phyloP scores from a whole-genome alignment of 2,888 invertebrate genomes.

The Xestia c-nigrum region DNA sequence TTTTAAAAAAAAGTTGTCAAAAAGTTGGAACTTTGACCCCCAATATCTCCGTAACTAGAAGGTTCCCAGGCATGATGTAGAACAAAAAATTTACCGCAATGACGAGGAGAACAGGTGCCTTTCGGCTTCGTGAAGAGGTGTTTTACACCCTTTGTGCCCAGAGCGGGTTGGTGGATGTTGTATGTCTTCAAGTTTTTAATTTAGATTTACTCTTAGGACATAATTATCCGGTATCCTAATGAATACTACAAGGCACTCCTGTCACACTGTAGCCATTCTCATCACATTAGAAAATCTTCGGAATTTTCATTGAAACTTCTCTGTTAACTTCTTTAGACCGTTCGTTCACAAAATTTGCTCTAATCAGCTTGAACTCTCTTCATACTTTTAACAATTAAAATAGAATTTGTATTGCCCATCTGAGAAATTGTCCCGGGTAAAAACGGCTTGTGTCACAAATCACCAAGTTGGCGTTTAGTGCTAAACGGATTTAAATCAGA shows the following conservation, averaged over 20 bases:
- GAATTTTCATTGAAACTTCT: background rate
- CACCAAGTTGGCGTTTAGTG: too few species aligned
- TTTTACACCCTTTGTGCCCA: too few species aligned
- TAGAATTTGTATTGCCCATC: background rate
- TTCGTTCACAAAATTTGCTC: background rate
- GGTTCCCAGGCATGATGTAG: too few species aligned
- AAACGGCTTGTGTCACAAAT: background rate
- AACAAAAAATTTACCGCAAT: too few species aligned
- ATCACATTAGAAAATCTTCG: background rate
- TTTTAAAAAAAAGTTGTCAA: too few species aligned
- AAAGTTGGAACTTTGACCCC: too few species aligned
- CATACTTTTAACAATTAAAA: background rate
- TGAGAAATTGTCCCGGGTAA: background rate
- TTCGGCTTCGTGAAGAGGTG: too few species aligned
- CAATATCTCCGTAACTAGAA: too few species aligned
- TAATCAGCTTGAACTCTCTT: background rate
- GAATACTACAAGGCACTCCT: background rate
- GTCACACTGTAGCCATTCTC: background rate
- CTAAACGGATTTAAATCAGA: background rate
- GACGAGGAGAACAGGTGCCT: too few species aligned
- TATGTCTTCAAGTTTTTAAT: background rate
- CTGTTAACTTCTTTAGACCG: background rate
- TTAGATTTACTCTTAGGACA: background rate
- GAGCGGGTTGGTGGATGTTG: background rate
- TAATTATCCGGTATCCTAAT: background rate